These are phyloP conservation scores for Caenorhabditis briggsae DNA, from an alignment of 1,140 invertebrate species.

Conservation along the genomic window DNA sequence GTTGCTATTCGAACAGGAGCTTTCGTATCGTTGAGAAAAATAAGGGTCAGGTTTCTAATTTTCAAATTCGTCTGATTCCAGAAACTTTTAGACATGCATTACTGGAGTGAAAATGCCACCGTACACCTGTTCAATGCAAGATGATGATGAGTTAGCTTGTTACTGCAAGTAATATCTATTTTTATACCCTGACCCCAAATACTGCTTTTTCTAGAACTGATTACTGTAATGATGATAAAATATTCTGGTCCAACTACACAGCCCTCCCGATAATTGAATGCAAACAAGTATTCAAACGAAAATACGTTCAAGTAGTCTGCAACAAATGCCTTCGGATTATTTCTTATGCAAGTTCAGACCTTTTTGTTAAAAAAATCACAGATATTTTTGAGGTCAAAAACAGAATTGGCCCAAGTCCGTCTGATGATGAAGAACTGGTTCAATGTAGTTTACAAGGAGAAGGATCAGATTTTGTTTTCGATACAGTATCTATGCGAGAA, in stretches of 20 bases:
- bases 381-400: conserved; percentile 3
- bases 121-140: neutral
- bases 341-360: neutral
- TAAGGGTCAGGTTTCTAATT: neutral
- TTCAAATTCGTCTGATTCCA: no score
- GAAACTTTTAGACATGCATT: neutral
- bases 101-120: neutral
- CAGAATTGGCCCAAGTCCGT: neutral
- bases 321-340: neutral
- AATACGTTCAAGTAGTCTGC: neutral
- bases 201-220: neutral
- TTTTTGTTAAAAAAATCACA: neutral
- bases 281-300: neutral
- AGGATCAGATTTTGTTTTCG: neutral
- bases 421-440: conserved; percentile 1
- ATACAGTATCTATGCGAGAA: neutral
- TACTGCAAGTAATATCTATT: neutral
- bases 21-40: neutral
- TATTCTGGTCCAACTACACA: neutral
- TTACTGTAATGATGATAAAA: neutral
- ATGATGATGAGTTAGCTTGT: neutral
- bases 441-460: neutral
- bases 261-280: neutral
- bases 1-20: neutral
- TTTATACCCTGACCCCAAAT: neutral